Evolutionary conservation across 1,140 invertebrate species (phyloP), one percentile per base, ranked within the genome.

Genomic region (Lethrus apterus): DNA sequence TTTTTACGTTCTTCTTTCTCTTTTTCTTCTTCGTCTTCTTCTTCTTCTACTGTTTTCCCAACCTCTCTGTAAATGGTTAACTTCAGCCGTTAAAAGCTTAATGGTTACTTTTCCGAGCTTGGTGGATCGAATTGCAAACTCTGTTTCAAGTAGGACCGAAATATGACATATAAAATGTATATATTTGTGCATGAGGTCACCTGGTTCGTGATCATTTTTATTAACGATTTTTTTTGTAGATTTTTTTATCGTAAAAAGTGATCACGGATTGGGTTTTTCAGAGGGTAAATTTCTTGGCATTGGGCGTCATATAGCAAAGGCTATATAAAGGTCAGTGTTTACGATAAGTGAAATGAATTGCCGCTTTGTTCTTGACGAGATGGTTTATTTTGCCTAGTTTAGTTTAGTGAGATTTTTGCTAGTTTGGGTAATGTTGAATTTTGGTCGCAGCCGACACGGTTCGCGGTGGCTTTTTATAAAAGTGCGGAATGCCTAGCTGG

Each of bases 291-390:
- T 45, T 34, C 56, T 24, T 42, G 53, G 56, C 58, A 45, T 54
- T 48, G 54, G 54, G 53, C 62, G 50, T 51, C 62, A 51, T 48
- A 59, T 64, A 62, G 60, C 58, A 55, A 63, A 59, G 62, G 62
- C 62, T 62, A 58, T 57, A 59, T 41, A 29, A 60, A 64, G 62
- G 62, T 64, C 55, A 62, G 62, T 64, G 23, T n/a, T n/a, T n/a
- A 36, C 4, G 34, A 19, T 29, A n/a, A n/a, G n/a, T n/a, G n/a
- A n/a, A n/a, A n/a, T n/a, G n/a, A n/a, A n/a, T n/a, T n/a, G n/a
- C n/a, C n/a, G n/a, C n/a, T n/a, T n/a, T n/a, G n/a, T n/a, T n/a
- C n/a, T n/a, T n/a, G n/a, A 26, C 9, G 3, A 2, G n/a, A 36
- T 15, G 15, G 11, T 36, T 36, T 36, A 20, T 36, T 35, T 36